These are phyloP conservation scores for Motacilla alba DNA, from an alignment of 2,113 vertebrate species.

Conservation along the genomic window DNA sequence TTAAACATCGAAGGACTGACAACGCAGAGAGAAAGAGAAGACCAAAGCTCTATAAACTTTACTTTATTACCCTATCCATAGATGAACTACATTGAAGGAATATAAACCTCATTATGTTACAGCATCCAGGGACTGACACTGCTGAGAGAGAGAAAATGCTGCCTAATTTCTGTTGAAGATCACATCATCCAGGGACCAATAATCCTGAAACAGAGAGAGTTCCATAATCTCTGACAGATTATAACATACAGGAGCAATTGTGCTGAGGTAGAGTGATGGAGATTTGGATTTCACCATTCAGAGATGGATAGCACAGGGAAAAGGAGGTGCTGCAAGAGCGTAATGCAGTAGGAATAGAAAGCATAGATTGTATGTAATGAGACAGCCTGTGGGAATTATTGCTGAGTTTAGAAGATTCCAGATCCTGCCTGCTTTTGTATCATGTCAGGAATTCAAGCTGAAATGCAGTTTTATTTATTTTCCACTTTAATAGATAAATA, in stretches of 20 bases:
- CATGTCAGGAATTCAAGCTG: not conserved
- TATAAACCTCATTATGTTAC: slow-evolving; percentile 67
- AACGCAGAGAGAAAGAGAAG: slow-evolving; percentile 64
- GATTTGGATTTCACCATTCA: slow-evolving; percentile 44
- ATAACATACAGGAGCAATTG: slow-evolving; percentile 61
- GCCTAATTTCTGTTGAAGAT: slow-evolving; percentile 69
- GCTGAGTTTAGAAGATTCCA: slow-evolving; percentile 28
- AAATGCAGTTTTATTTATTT: not conserved
- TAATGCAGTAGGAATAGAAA: slow-evolving; percentile 24
- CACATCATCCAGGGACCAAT: slow-evolving; percentile 64
- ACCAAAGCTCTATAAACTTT: slow-evolving; percentile 76
- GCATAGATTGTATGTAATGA: slow-evolving; percentile 35
- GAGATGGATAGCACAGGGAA: not conserved
- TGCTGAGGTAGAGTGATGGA: slow-evolving; percentile 11
- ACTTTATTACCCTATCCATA: slow-evolving; percentile 71
- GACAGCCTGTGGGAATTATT: slow-evolving; percentile 33
- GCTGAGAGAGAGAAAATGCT: slow-evolving; percentile 54
- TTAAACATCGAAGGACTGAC: slow-evolving; percentile 72
- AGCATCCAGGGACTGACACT: slow-evolving; percentile 46
- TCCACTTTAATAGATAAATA: not conserved
- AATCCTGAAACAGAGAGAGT: slow-evolving; percentile 58
- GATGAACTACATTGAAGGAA: slow-evolving; percentile 63
- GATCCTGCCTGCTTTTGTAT: not conserved
- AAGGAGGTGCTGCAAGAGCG: not conserved
- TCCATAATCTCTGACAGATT: slow-evolving; percentile 67